Base-by-base conservation (phyloP, 2,113 vertebrate species). In the Chitala chitala region DNA sequence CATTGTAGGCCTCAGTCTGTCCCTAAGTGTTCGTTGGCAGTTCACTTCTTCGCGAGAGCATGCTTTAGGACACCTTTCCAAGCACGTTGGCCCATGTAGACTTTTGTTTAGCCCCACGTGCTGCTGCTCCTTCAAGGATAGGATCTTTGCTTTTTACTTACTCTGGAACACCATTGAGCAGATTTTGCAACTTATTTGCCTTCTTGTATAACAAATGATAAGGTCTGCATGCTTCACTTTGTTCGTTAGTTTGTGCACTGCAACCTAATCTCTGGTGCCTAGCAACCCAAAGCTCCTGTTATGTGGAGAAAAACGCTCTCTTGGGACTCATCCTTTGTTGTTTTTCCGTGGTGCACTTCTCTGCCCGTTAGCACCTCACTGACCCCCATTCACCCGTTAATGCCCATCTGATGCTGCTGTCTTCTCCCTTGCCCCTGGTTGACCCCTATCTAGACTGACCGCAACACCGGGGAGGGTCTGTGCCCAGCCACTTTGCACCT, bases 271-370 rank as follows among this genome's bases (percentile, higher is more conserved):
- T 12, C 42, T 29, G 38, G 38, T 24, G n/a, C 42, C 38, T 68
- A 63, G 59, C 29, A 63, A 63, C 58, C 15, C 5, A n/a, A 63
- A 63, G n/a, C 58, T 59, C 33, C 33, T 33, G 56, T 59, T 29
- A 31, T 6, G 9, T 46, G n/a, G 38, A 63, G 15, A 15, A 63
- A 20, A 36, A 59, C 12, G 13, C 10, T 15, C 26, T 24, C 56
- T 15, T 33, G 26, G 1, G 4, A 15, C 26, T n/a, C n/a, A n/a
- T n/a, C n/a, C 36, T 38, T 44, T 12, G 17, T 36, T 65, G 6
- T 2, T 22, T n/a, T 7, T 38, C 63, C 63, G 5, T n/a, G n/a
- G 38, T 38, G 22, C 9, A 15, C 22, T 65, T 17, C 1, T n/a
- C 63, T n/a, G 15, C 33, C 24, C 38, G 38, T 38, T 42, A n/a